Evolutionary conservation across 2,797 vertebrate species (phyloP).

Genomic region (Huso huso): DNA sequence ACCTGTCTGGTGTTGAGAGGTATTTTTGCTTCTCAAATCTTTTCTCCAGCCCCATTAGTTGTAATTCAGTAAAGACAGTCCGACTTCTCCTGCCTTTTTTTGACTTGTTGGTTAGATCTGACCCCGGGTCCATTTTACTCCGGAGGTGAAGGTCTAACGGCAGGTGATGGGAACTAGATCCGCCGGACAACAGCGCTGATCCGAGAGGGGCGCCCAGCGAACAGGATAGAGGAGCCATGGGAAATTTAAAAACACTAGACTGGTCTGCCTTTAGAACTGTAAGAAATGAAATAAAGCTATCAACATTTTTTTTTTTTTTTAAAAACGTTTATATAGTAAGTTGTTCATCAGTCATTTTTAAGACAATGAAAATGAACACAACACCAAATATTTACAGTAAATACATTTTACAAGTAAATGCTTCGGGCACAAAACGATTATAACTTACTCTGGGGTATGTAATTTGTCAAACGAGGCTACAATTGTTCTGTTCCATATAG

Average conservation of each 20-base stretch:
- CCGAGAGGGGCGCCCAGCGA: conserved; percentile 66
- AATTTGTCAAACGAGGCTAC: too few relatives aligned
- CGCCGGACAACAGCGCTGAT: conserved; percentile 74
- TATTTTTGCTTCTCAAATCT: conserved; percentile 98
- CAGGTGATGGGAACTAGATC: conserved; percentile 70
- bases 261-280: conserved; percentile 84
- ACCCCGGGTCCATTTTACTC: conserved; percentile 76
- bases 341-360: too few relatives aligned
- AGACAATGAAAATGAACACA: too few relatives aligned
- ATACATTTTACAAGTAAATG: too few relatives aligned
- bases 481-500: too few relatives aligned
- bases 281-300: neutral
- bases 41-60: conserved; percentile 96
- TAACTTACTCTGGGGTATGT: too few relatives aligned
- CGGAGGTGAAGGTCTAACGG: conserved; percentile 91
- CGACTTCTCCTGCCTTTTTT: conserved; percentile 93
- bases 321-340: too few relatives aligned
- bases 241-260: conserved; percentile 85
- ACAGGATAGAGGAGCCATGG: conserved; percentile 80
- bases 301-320: too few relatives aligned
- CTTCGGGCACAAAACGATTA: too few relatives aligned
- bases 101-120: conserved; percentile 66
- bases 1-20: conserved; percentile 96
- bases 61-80: conserved; percentile 94
- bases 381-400: too few relatives aligned